A percentile compares a stretch with the other conserved stretches of the same genome.
phyloP scores from a whole-genome alignment of 2,797 vertebrate species.

The Eulemur mongoz region DNA sequence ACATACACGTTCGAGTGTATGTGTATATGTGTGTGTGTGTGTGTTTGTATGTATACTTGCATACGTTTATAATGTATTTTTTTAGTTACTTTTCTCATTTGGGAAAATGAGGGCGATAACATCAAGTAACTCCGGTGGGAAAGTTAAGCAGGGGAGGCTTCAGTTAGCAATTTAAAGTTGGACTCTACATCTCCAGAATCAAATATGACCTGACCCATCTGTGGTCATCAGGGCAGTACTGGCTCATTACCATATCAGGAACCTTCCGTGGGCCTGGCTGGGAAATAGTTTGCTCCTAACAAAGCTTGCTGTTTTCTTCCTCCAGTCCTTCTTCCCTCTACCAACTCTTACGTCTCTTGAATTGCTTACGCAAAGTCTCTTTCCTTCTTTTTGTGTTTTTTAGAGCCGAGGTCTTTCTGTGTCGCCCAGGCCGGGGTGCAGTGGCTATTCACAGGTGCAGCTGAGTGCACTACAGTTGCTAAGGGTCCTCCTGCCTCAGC shows the following conservation, averaged over 20 bases:
- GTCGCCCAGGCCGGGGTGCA: not conserved
- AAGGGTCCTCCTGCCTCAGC: not conserved
- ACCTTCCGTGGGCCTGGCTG: not conserved
- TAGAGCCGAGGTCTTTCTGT: not conserved
- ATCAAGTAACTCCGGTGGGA: constrained; percentile 10
- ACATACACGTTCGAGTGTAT: not conserved
- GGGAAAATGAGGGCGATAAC: constrained; percentile 18
- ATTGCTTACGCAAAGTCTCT: not conserved
- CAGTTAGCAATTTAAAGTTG: not conserved
- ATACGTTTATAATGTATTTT: not conserved
- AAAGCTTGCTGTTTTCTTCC: not conserved
- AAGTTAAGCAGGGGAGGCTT: not conserved
- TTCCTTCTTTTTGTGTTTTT: not conserved
- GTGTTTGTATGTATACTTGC: not conserved
- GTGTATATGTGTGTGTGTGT: not conserved
- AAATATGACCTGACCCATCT: not conserved
- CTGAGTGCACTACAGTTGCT: not conserved
- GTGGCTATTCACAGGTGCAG: not conserved
- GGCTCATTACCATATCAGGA: not conserved
- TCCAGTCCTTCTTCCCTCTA: not conserved
- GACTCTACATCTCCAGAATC: not conserved
- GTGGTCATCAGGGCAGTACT: not conserved
- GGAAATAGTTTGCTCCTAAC: not conserved
- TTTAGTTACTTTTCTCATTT: constrained; percentile 15
- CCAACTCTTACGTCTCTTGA: not conserved